A percentile compares a stretch with the other conserved stretches of the same genome.
phyloP scores from a whole-genome alignment of 2,888 invertebrate genomes.

The Saturnia pavonia region DNA sequence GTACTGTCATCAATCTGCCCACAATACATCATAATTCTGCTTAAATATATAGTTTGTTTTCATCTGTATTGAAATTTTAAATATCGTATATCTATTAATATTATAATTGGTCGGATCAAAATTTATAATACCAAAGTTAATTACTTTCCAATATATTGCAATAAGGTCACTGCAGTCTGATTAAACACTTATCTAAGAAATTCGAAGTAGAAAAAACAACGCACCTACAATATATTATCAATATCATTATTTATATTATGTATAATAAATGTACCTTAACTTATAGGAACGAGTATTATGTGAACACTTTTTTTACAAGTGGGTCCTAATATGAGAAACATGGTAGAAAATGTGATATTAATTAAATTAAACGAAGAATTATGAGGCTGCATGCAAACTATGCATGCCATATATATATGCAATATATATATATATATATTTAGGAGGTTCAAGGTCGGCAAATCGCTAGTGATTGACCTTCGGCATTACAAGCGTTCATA shows the following conservation, averaged over 20 bases:
- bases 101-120: constrained; percentile 17
- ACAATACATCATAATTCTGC: not conserved
- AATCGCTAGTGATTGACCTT: too few species aligned
- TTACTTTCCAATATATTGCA: constrained; percentile 9
- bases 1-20: not conserved
- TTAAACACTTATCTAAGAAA: constrained; percentile 12
- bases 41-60: not conserved
- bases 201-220: constrained; percentile 3
- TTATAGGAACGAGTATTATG: not conserved
- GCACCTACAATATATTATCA: not conserved
- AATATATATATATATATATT: too few species aligned
- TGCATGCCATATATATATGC: too few species aligned
- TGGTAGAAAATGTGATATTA: not conserved
- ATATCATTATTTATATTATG: not conserved
- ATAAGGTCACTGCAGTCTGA: constrained; percentile 1
- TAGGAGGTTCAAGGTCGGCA: too few species aligned
- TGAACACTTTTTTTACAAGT: not conserved
- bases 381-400: too few species aligned
- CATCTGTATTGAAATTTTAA: not conserved
- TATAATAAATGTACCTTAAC: not conserved
- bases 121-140: not conserved
- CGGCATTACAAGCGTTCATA: too few species aligned
- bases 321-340: not conserved
- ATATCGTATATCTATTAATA: not conserved
- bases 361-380: not conserved